These are phyloP conservation scores for Dicentrarchus labrax DNA, from an alignment of 2,113 vertebrate species.

Conservation along the genomic window DNA sequence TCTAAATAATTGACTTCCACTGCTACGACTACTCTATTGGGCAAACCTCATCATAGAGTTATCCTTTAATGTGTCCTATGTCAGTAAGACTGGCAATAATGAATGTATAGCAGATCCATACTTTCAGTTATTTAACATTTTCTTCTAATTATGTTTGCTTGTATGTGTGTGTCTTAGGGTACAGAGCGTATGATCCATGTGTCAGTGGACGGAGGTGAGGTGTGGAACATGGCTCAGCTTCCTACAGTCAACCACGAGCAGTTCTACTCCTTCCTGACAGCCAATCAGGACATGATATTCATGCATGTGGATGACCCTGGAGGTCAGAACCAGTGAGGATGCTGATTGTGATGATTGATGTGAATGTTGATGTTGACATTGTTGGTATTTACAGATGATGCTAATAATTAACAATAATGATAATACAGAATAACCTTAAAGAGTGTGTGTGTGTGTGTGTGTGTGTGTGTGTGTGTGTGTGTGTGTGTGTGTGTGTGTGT, in stretches of 20 bases:
- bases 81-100: neutral
- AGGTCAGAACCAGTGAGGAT: constrained; percentile 81
- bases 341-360: neutral
- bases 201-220: constrained; percentile 90
- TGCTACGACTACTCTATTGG: too few species aligned
- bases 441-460: neutral
- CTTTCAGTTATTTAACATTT: neutral
- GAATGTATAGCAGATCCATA: neutral
- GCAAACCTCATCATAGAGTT: too few species aligned
- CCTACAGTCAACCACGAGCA: constrained; percentile 93
- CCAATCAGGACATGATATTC: constrained; percentile 94
- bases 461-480: constrained; percentile 8
- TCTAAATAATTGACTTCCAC: too few species aligned
- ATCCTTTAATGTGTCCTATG: too few species aligned
- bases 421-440: neutral
- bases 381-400: neutral
- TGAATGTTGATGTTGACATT: neutral
- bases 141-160: neutral
- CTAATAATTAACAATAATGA: neutral
- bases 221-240: constrained; percentile 95
- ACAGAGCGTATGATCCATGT: constrained; percentile 91
- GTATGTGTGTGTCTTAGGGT: constrained; percentile 78
- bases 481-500: neutral
- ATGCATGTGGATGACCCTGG: constrained; percentile 96
- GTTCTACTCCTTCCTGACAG: constrained; percentile 95